Conservation (phyloP, 2,888 invertebrate genomes). For the Machimus atricapillus region DNA sequence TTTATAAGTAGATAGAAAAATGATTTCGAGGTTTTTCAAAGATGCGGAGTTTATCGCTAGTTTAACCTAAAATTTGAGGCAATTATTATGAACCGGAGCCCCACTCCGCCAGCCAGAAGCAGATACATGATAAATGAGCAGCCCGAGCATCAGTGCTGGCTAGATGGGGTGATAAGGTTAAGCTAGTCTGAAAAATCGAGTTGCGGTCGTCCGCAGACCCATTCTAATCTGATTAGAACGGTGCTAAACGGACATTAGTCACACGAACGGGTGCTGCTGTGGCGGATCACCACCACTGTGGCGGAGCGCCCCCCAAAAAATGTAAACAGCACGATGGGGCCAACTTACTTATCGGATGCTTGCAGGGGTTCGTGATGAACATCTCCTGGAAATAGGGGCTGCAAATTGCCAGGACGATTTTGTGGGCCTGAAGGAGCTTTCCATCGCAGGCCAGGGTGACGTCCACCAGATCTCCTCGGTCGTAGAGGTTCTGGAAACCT, state of each 20-base stretch:
- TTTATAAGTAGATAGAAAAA: slow-evolving; percentile 33
- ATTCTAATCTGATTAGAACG: neutral
- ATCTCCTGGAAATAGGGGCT: slow-evolving; percentile 65
- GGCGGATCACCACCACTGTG: neutral
- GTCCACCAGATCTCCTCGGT: slow-evolving; percentile 64
- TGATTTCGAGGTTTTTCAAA: slow-evolving; percentile 20
- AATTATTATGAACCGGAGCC: neutral
- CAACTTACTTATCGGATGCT: slow-evolving; percentile 63
- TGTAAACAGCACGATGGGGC: neutral
- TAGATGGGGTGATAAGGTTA: slow-evolving; percentile 44
- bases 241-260: neutral
- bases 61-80: slow-evolving; percentile 45
- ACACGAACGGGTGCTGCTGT: neutral
- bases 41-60: slow-evolving; percentile 42
- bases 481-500: slow-evolving; percentile 62
- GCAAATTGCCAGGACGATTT: slow-evolving; percentile 65
- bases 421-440: slow-evolving; percentile 64
- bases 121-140: slow-evolving; percentile 40
- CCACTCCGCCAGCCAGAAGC: neutral
- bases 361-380: slow-evolving; percentile 63
- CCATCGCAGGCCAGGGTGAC: slow-evolving; percentile 66
- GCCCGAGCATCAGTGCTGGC: neutral
- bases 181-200: slow-evolving; percentile 5
- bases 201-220: neutral
- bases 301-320: neutral